Conservation (phyloP, 2,113 vertebrate species). For the Thamnaconus septentrionalis region DNA sequence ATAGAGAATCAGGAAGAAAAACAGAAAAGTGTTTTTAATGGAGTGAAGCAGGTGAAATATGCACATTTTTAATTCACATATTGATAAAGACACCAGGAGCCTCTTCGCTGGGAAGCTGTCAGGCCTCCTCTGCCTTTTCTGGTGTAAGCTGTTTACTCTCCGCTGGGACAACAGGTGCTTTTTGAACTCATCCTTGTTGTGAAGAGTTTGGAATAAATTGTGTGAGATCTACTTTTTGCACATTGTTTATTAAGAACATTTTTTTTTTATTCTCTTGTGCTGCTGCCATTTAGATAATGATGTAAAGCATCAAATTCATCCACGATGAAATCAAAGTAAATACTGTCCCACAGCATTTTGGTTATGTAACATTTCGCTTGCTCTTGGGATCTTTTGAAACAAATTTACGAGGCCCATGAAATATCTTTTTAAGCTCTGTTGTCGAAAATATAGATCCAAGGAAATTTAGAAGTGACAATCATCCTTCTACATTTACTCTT, state of each 20-base stretch:
- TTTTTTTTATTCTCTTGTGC: not conserved
- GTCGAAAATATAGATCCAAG: no score
- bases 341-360: conserved; percentile 5
- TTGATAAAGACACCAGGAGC: not conserved
- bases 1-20: not conserved
- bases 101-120: conserved; percentile 7
- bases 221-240: conserved; percentile 9
- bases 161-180: conserved; percentile 15
- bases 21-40: conserved; percentile 13
- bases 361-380: not conserved
- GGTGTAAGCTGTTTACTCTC: conserved; percentile 18
- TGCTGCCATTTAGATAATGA: conserved; percentile 21
- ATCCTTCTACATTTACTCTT: no score
- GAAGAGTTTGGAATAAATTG: conserved; percentile 27
- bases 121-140: not conserved
- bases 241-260: conserved; percentile 11
- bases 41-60: conserved; percentile 25
- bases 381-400: conserved; percentile 2
- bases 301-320: conserved; percentile 16
- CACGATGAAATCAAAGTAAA: not conserved
- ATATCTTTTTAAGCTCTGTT: no score
- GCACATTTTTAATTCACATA: conserved; percentile 32
- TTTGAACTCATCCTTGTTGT: conserved; percentile 32
- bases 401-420: not conserved
- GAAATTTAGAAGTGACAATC: no score